Evolutionary conservation across 2,113 vertebrate species (phyloP).

Genomic region (Crotalus viridis): DNA sequence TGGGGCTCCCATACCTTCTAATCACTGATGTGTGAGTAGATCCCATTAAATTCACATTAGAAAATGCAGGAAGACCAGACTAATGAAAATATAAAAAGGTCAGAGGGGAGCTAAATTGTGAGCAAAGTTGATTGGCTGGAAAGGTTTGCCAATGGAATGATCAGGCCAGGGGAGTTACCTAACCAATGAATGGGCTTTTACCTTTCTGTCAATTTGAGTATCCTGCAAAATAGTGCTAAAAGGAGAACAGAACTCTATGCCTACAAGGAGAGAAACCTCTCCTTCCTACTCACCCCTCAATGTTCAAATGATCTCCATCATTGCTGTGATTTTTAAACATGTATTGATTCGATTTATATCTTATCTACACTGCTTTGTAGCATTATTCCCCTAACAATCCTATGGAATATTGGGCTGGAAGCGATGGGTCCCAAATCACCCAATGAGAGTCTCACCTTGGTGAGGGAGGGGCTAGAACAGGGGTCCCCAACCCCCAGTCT

Average conservation of each 20-base stretch:
- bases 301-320: background rate
- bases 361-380: no score
- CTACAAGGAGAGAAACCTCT: background rate
- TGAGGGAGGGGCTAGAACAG: no score
- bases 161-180: background rate
- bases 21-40: background rate
- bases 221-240: background rate
- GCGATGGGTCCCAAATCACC: no score
- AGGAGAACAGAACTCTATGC: background rate
- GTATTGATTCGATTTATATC: background rate
- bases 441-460: no score
- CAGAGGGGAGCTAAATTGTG: no score
- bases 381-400: background rate
- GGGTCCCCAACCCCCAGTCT: no score
- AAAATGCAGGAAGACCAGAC: background rate
- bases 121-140: background rate
- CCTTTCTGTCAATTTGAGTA: background rate
- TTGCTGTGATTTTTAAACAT: background rate
- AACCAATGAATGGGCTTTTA: background rate
- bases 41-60: background rate
- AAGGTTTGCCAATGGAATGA: background rate
- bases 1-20: background rate
- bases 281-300: background rate
- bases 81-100: background rate
- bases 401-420: background rate